Evolutionary conservation across 1,140 invertebrate species (phyloP).

Genomic region (Lucilia cuprina): DNA sequence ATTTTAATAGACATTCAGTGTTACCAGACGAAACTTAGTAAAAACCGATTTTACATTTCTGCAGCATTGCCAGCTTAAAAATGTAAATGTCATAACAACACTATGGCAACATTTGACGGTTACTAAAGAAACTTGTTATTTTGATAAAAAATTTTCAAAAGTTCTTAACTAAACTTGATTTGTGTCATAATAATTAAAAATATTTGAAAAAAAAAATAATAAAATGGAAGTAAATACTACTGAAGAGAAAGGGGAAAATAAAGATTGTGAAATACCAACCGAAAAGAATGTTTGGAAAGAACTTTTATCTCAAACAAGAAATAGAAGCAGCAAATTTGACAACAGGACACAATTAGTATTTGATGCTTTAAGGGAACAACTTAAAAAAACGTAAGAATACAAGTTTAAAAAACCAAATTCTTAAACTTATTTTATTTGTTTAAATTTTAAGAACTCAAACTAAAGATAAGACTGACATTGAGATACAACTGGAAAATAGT

Average conservation of each 20-base stretch:
- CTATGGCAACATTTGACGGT: too few species aligned
- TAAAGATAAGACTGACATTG: slow-evolving; percentile 48
- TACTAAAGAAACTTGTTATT: background rate
- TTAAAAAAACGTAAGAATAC: background rate
- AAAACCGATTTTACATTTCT: too few species aligned
- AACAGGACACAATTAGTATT: background rate
- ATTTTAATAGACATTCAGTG: too few species aligned
- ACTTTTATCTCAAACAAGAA: background rate
- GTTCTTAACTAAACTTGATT: background rate
- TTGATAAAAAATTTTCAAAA: background rate
- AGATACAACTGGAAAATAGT: slow-evolving; percentile 52
- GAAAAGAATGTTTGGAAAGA: background rate
- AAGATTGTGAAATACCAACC: background rate
- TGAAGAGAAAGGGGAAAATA: background rate
- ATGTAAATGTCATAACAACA: too few species aligned
- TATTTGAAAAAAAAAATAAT: background rate
- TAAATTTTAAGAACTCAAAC: background rate
- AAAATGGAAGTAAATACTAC: background rate
- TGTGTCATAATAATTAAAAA: background rate
- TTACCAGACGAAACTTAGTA: too few species aligned
- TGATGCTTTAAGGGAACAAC: background rate
- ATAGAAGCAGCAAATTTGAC: background rate
- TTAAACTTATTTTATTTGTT: background rate
- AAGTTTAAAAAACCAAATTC: too few species aligned
- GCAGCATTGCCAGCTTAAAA: too few species aligned